Evolutionary conservation across 1,140 invertebrate species (phyloP), one percentile per base, ranked within the genome.

Genomic region (Drosophila murphyi): DNA sequence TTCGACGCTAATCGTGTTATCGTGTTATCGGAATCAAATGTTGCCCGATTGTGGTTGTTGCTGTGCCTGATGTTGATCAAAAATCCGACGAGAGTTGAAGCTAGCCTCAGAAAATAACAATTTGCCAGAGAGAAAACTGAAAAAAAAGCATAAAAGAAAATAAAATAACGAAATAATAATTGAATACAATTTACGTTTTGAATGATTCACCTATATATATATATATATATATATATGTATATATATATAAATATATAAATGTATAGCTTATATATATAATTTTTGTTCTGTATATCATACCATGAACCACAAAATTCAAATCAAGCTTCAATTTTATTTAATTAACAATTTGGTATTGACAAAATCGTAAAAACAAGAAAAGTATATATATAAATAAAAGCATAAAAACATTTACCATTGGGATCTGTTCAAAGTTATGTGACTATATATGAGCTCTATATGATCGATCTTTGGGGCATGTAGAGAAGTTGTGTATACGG

Each of bases 11-110:
- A 76, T 71, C 47, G 63, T 60, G 63, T 31, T 55, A 61, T 55
- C 37, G 37, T 4, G 34, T 56, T 32, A 70, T 72, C 54, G 69
- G 64, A 73, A 55, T 39, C 28, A 52, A 74, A 76, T 78, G 83
- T 87, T 87, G 83, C 79, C 79, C 83, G 78, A 80, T 85, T 88
- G 85, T 89, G 85, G 85, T 88, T 88, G 85, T 88, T 88, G 85
- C 85, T 88, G 85, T 88, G 80, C 80, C 79, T 67, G 77, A 75
- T 71, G 81, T 89, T 67, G 63, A 69, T 4, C 10, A 43, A 87
- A 43, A 87, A 82, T 76, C 50, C 83, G 76, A 82, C 83, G 82
- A 78, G 82, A 78, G 55, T 47, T 55, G 20, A 59, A 57, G 55
- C 55, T 57, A 43, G 41, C 41, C 20, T 20, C 20, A 20, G 20